phyloP scores from a whole-genome alignment of 2,888 invertebrate genomes.

The Catocala nupta region DNA sequence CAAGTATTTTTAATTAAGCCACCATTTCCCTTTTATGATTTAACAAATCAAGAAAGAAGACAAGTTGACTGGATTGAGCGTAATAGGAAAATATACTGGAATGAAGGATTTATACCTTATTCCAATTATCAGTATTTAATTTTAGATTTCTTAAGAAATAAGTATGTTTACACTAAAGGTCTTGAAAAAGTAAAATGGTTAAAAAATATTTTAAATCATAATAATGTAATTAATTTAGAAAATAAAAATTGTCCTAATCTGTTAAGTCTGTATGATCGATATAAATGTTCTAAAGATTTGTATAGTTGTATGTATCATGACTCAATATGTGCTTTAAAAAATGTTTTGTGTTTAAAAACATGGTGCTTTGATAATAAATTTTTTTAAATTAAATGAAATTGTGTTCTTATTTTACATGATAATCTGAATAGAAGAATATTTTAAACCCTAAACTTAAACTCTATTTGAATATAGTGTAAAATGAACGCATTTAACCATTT shows the following conservation, averaged over 20 bases:
- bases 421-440: neutral
- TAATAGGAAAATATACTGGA: slow-evolving; percentile 19
- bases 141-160: slow-evolving; percentile 5
- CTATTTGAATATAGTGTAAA: neutral
- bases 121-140: slow-evolving; percentile 9
- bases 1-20: slow-evolving; percentile 34
- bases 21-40: slow-evolving; percentile 34
- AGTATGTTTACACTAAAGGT: slow-evolving; percentile 5
- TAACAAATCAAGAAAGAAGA: slow-evolving; percentile 27
- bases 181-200: neutral
- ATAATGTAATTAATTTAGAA: slow-evolving; percentile 10
- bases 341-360: no score
- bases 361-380: no score
- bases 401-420: no score
- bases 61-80: slow-evolving; percentile 31
- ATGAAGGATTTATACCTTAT: slow-evolving; percentile 13
- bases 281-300: slow-evolving; percentile 4
- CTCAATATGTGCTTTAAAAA: no score
- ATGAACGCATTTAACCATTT: neutral
- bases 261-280: slow-evolving; percentile 2
- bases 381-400: no score
- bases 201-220: neutral
- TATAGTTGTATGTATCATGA: slow-evolving; percentile 1
- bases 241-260: slow-evolving; percentile 10
- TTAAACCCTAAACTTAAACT: no score